A percentile compares a stretch with the other conserved stretches of the same genome.
Conservation (phyloP, 2,797 vertebrate genomes). For the Sebastes cheni region DNA sequence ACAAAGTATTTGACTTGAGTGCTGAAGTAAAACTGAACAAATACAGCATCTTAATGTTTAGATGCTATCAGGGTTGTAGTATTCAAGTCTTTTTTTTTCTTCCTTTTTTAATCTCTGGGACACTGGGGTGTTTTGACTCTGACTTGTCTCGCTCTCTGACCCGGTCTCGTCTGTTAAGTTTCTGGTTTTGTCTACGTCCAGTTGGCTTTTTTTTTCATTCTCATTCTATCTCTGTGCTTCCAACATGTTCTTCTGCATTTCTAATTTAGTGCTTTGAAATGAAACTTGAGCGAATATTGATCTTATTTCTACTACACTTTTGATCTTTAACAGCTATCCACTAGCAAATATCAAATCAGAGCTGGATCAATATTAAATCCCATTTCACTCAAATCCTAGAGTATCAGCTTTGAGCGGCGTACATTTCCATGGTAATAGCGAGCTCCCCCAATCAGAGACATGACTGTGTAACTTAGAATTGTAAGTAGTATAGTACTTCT, state of each 20-base stretch:
- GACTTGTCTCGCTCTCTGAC: background rate
- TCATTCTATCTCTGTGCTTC: background rate
- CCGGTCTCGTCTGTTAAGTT: background rate
- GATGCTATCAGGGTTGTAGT: background rate
- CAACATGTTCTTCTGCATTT: background rate
- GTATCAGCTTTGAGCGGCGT: background rate
- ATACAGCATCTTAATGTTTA: background rate
- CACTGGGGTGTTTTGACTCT: background rate
- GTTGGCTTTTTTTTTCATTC: background rate
- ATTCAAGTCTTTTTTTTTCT: background rate
- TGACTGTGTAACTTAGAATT: too few species aligned
- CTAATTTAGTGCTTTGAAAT: background rate
- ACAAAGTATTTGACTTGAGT: background rate
- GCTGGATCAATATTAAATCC: background rate
- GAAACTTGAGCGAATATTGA: background rate
- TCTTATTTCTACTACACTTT: background rate
- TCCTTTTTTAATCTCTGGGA: background rate
- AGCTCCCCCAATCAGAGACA: too few species aligned
- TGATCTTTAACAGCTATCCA: background rate
- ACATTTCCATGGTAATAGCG: too few species aligned
- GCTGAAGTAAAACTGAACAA: background rate
- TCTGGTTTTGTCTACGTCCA: background rate
- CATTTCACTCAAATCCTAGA: background rate
- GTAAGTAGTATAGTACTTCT: too few species aligned
- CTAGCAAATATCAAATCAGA: background rate